phyloP scores from a whole-genome alignment of 2,113 vertebrate genomes.

The Festucalex cinctus region DNA sequence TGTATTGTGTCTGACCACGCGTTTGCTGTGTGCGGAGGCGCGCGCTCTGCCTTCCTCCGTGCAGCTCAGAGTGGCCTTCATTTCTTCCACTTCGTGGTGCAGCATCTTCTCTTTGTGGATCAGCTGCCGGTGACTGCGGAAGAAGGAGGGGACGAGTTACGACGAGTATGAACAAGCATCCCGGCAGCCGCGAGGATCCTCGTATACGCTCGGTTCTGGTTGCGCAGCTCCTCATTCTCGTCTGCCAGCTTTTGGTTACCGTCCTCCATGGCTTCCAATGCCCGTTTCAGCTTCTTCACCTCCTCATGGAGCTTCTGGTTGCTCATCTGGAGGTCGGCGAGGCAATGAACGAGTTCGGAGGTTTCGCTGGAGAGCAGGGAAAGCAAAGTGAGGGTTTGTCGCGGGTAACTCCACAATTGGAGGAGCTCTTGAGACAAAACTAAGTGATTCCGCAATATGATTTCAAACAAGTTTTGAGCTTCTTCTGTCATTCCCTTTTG shows the following conservation, averaged over 20 bases:
- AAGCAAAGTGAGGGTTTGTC: background rate
- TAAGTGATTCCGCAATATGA: too few species aligned
- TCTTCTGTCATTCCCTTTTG: too few species aligned
- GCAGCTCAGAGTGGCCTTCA: conserved; percentile 74
- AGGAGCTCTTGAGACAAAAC: too few species aligned
- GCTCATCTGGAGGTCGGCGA: conserved; percentile 83
- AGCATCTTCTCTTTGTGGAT: conserved; percentile 77
- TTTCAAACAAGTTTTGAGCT: too few species aligned
- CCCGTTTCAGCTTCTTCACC: conserved; percentile 77
- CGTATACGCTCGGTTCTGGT: conserved; percentile 78
- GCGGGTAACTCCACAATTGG: too few species aligned
- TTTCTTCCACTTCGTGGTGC: conserved; percentile 89
- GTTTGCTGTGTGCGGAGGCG: conserved; percentile 74
- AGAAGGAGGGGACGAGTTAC: background rate
- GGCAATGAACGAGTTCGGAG: conserved; percentile 80
- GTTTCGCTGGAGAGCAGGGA: conserved; percentile 73
- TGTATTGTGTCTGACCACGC: conserved; percentile 68
- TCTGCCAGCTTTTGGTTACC: conserved; percentile 76
- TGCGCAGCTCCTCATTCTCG: conserved; percentile 74
- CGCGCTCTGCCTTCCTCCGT: conserved; percentile 77
- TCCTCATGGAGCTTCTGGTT: conserved; percentile 86
- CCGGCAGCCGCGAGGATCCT: accelerated
- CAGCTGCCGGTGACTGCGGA: conserved; percentile 78
- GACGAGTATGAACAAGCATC: background rate
- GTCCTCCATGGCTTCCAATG: conserved; percentile 80